Evolutionary conservation across 2,888 invertebrate genomes (phyloP).

Genomic region (Mimachlamys varia): DNA sequence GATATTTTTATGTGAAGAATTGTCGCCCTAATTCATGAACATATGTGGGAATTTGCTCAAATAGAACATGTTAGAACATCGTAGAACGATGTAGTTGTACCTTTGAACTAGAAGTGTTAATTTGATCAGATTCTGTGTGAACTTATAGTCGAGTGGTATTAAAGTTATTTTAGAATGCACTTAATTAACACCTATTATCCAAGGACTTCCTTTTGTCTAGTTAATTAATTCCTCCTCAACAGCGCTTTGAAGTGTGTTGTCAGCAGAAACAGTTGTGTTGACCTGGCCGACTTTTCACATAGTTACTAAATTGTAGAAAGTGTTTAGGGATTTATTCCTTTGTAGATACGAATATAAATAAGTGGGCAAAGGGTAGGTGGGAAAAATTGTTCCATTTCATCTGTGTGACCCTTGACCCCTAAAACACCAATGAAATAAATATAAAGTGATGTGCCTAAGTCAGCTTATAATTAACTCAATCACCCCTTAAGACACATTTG

Average conservation of each 20-base stretch:
- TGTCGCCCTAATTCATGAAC: background rate
- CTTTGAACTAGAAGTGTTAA: background rate
- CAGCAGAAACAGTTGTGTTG: too few relatives aligned
- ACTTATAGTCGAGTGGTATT: background rate
- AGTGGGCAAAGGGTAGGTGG: background rate
- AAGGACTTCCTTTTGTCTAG: background rate
- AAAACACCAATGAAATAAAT: background rate
- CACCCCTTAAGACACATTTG: too few relatives aligned
- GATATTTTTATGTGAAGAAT: background rate
- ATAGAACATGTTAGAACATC: background rate
- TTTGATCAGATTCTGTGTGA: background rate
- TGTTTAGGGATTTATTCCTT: background rate
- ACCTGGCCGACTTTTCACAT: background rate
- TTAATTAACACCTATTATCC: background rate
- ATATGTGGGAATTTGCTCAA: constrained; percentile 28
- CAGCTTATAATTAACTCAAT: too few relatives aligned
- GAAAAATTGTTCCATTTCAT: background rate
- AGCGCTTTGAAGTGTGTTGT: background rate
- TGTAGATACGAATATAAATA: background rate
- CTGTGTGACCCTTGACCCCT: background rate
- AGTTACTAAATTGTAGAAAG: background rate
- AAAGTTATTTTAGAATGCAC: background rate
- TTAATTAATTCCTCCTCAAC: background rate
- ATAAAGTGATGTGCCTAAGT: background rate
- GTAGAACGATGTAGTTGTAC: background rate